A percentile compares a stretch with the other conserved stretches of the same genome.
These are phyloP conservation scores for Coleophora flavipennella DNA, from an alignment of 2,888 invertebrate species.

Conservation along the genomic window DNA sequence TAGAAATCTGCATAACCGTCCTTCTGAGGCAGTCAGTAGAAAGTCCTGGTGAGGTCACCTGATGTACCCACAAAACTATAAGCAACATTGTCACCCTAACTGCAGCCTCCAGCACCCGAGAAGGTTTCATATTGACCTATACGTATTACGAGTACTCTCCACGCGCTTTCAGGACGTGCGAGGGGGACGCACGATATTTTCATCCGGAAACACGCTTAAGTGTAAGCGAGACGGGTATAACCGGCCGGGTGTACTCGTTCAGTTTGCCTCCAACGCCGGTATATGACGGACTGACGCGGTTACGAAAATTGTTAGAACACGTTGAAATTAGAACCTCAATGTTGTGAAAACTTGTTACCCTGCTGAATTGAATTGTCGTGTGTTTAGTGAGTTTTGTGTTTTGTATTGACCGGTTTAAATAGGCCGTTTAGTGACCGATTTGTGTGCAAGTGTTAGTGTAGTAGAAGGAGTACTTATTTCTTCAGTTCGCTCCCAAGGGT, in stretches of 20 bases:
- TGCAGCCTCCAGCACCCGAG: conserved; percentile 69
- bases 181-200: conserved; percentile 32
- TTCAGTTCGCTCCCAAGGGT: conserved; percentile 17
- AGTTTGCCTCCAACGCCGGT: conserved; percentile 52
- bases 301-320: conserved; percentile 28
- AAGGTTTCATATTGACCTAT: conserved; percentile 72
- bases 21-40: too few species aligned
- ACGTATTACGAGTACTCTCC: conserved; percentile 63
- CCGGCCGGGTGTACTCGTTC: conserved; percentile 53
- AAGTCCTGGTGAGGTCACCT: conserved; percentile 6
- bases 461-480: conserved; percentile 5
- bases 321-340: conserved; percentile 20
- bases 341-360: conserved; percentile 12
- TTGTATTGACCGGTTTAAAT: conserved; percentile 15
- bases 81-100: conserved; percentile 45
- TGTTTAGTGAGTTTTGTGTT: conserved; percentile 13
- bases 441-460: too few species aligned
- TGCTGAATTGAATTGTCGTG: conserved; percentile 2
- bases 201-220: conserved; percentile 21
- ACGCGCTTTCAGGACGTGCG: conserved; percentile 53
- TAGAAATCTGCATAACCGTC: too few species aligned
- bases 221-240: conserved; percentile 35
- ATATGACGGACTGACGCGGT: conserved; percentile 38
- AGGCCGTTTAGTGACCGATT: conserved; percentile 13
- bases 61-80: conserved; percentile 17